Base-by-base conservation (phyloP, 2,888 invertebrate species). In the Drosophila subquinaria region DNA sequence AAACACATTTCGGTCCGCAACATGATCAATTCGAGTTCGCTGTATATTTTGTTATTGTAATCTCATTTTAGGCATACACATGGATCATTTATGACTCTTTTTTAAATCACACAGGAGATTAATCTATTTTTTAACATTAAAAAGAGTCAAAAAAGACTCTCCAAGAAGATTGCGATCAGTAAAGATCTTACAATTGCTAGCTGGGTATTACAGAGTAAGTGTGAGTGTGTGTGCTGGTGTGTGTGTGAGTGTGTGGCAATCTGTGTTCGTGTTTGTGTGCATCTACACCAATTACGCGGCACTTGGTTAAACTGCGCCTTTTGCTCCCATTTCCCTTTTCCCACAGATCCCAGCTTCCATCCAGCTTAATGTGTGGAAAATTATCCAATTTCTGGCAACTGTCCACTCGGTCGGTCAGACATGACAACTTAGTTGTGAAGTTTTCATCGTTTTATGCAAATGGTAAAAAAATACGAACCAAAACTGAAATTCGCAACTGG, bases 281-380 rank as follows among this genome's bases (percentile, higher is more conserved):
- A 63, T 62, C 59, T 63, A 73, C 50, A 66, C 45, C 69, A 77
- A 73, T 81, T 79, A 70, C 66, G 62, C 72, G 67, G 40, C 52
- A 60, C 51, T 74, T 79, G 64, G 55, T 47, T 62, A 59, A 70
- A 57, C 68, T 45, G 62, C 56, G 30, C 30, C 65, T 47, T 69
- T 61, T 52, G 30, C 52, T 56, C 8, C 30, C 10, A 17, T 13
- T 10, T 52, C 15, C 23, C 52, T 27, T 9, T 51, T 43, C 8
- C 42, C 33, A 3, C 27, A 11, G 30, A 10, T 30, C 30, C 20
- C 48, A 60, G 30, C 57, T 53, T 3, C 17, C 69, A 48, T 68
- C 69, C 69, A 27, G 47, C 45, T 68, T 68, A 66, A 80, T 76
- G 73, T 70, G 73, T 64, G 69, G 66, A 70, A 80, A 81, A 70